These are phyloP conservation scores for Periparus ater DNA, from an alignment of 2,797 vertebrate species.

Conservation along the genomic window DNA sequence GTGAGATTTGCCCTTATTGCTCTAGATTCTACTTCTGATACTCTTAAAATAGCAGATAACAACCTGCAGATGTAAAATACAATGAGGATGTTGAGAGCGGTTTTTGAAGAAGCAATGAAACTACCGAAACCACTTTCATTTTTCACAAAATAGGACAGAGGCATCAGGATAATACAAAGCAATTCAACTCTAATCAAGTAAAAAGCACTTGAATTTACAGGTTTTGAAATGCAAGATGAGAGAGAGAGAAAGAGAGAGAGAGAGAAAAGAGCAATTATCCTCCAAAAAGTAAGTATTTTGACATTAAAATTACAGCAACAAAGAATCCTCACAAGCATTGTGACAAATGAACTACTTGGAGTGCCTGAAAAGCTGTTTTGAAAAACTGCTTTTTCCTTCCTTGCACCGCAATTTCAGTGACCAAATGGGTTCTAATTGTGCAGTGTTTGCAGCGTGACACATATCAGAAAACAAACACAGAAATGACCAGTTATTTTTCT, in stretches of 20 bases:
- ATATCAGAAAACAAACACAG: background rate
- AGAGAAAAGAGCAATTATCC: background rate
- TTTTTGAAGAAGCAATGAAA: background rate
- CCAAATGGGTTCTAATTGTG: background rate
- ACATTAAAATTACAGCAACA: background rate
- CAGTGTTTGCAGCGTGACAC: background rate
- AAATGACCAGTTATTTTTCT: background rate
- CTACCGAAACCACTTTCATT: background rate
- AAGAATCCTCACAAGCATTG: background rate
- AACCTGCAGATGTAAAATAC: slow-evolving; percentile 81
- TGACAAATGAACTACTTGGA: background rate
- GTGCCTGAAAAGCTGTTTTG: background rate
- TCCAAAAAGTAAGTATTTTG: background rate
- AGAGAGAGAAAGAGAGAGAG: background rate
- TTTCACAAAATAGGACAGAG: background rate
- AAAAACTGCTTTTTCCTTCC: background rate
- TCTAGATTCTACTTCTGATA: slow-evolving; percentile 96
- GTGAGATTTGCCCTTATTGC: slow-evolving; percentile 95
- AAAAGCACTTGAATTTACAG: background rate
- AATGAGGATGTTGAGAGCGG: background rate
- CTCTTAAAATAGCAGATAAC: slow-evolving; percentile 92
- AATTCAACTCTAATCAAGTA: background rate
- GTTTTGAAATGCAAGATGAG: background rate
- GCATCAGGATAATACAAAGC: background rate
- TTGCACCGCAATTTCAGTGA: background rate